A percentile compares a stretch with the other conserved stretches of the same genome.
phyloP scores from a whole-genome alignment of 2,888 invertebrate genomes.

The Notodonta dromedarius region DNA sequence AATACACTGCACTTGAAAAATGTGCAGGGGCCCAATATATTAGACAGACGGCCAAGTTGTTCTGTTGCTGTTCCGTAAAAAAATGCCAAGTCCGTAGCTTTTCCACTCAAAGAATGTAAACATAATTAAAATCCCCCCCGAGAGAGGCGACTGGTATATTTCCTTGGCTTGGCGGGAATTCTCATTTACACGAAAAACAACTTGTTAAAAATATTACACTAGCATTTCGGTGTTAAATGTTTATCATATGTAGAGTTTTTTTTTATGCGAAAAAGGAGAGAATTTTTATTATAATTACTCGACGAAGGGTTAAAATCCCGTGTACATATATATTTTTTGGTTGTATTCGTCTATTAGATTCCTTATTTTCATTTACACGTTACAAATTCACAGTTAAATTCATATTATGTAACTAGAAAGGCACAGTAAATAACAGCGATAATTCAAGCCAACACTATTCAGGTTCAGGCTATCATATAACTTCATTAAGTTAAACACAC shows the following conservation, averaged over 20 bases:
- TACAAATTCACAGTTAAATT: too few relatives aligned
- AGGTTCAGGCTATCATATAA: slow-evolving; percentile 38
- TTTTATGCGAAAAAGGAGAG: too few relatives aligned
- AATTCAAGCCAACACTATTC: slow-evolving; percentile 10
- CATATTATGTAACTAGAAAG: background rate
- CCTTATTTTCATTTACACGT: too few relatives aligned
- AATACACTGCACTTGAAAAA: background rate
- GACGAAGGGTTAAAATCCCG: too few relatives aligned
- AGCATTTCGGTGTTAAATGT: too few relatives aligned
- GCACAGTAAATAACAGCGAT: background rate
- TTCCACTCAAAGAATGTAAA: slow-evolving; percentile 61
- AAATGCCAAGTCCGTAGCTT: slow-evolving; percentile 54
- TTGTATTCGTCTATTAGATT: too few relatives aligned
- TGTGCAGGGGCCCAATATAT: slow-evolving; percentile 11
- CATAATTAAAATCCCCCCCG: slow-evolving; percentile 67
- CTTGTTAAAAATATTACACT: too few relatives aligned
- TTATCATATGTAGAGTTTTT: too few relatives aligned
- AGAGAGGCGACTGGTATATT: slow-evolving; percentile 30
- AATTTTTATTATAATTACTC: too few relatives aligned
- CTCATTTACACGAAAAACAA: background rate
- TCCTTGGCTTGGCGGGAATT: slow-evolving; percentile 27
- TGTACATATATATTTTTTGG: too few relatives aligned
- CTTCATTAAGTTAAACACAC: slow-evolving; percentile 45
- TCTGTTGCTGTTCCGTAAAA: slow-evolving; percentile 42
- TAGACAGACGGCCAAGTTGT: slow-evolving; percentile 32